Evolutionary conservation across 35 echinoderm and acorn worm genomes (phyloP), one percentile per base, ranked within the genome.

Genomic region (Antedon bifida): DNA sequence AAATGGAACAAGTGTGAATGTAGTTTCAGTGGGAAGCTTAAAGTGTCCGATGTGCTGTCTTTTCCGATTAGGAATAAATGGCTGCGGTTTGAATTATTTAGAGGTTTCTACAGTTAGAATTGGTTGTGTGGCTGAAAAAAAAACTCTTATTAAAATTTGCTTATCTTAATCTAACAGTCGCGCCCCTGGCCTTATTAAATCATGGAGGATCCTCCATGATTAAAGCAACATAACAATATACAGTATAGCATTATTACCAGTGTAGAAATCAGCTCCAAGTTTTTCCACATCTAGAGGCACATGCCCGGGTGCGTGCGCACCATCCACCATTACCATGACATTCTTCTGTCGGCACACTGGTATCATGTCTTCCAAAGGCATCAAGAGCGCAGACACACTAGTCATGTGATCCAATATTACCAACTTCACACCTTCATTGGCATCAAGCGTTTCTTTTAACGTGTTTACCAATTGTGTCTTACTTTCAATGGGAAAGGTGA

Each of bases 231-330:
- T 14, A 42, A 4, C 4, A 42, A 42, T 42, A 42, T 7, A 14
- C 14, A 7, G 14, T 42, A 42, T 4, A 42, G 51, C 9, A 16
- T 64, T 42, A 14, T 16, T 77, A 77, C 76, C 76, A 16, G 34
- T 35, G 76, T 77, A 77, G 34, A 33, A 77, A 35, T 77, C 76
- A 10, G 76, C 76, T 33, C 76, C 76, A 31, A 77, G 76, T 77
- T 77, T 10, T 1, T 77, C 76, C 9, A 77, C 3, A 31, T 77
- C 3, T 14, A 77, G 76, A 31, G 19, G 4, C 4, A 77, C 30
- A 9, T 96, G 93, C 75, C 93, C 93, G 9, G 93, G 83, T 21
- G 83, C 79, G 35, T 96, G 93, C 3, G 93, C 93, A 31, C 93
- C 93, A 85, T 96, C 93, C 29, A 96, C 45, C 17, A 89, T 26